Conservation (phyloP, 2,797 vertebrate genomes). For the Podarcis lilfordi region DNA sequence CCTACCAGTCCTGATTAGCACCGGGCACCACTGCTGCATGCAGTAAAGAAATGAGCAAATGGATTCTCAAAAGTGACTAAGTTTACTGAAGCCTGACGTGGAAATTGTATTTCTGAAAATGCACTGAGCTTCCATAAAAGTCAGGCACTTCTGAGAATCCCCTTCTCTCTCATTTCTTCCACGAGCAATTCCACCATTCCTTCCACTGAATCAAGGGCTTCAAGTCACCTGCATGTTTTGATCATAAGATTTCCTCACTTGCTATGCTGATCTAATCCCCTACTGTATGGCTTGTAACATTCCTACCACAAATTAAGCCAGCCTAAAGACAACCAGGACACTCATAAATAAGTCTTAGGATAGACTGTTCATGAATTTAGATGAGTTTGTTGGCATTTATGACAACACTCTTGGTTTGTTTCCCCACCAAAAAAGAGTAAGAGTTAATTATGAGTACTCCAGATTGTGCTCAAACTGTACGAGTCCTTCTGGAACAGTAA, state of each 20-base stretch:
- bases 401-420: not conserved
- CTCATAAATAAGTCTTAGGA: not conserved
- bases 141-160: too few species aligned
- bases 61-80: too few species aligned
- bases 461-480: not conserved
- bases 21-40: too few species aligned
- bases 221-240: not conserved
- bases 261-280: not conserved
- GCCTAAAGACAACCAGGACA: not conserved
- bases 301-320: not conserved
- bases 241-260: not conserved
- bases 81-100: too few species aligned
- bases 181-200: not conserved
- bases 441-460: slow-evolving; percentile 1
- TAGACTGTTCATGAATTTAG: not conserved
- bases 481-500: not conserved
- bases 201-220: not conserved
- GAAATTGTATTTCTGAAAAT: too few species aligned
- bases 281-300: not conserved
- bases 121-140: not conserved
- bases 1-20: too few species aligned
- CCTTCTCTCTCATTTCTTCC: not conserved
- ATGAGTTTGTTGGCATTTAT: not conserved
- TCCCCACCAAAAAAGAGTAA: not conserved
- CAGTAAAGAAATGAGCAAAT: too few species aligned